Conservation (phyloP, 2,113 vertebrate species). For the Aplodontia rufa region DNA sequence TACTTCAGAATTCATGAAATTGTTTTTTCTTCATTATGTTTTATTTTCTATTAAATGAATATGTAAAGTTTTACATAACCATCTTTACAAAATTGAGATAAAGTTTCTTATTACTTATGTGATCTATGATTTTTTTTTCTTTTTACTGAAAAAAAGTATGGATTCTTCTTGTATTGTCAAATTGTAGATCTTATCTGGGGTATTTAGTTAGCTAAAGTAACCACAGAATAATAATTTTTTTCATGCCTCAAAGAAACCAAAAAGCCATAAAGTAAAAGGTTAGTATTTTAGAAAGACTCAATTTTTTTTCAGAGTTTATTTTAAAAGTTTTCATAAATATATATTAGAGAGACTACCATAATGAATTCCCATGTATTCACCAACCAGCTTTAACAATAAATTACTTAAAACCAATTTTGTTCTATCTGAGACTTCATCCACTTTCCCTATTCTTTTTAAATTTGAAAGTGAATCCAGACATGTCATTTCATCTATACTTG, state of each 20-base stretch:
- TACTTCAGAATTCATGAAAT: conserved; percentile 33
- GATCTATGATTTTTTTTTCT: neutral
- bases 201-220: neutral
- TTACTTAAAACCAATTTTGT: neutral
- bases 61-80: neutral
- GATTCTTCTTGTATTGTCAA: neutral
- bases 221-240: conserved; percentile 13
- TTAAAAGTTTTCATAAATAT: neutral
- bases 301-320: neutral
- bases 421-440: neutral
- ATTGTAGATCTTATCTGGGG: neutral
- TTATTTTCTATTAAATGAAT: neutral
- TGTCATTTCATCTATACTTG: neutral
- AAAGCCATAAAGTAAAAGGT: neutral
- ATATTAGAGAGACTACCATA: neutral
- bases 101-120: neutral
- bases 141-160: neutral
- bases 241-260: neutral
- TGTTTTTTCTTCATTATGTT: neutral
- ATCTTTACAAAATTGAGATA: neutral
- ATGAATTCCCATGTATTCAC: neutral
- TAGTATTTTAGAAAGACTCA: neutral
- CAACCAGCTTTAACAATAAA: neutral
- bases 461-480: neutral
- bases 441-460: neutral